These are phyloP conservation scores for Octomys mimax DNA, from an alignment of 2,797 vertebrate species.

Conservation along the genomic window DNA sequence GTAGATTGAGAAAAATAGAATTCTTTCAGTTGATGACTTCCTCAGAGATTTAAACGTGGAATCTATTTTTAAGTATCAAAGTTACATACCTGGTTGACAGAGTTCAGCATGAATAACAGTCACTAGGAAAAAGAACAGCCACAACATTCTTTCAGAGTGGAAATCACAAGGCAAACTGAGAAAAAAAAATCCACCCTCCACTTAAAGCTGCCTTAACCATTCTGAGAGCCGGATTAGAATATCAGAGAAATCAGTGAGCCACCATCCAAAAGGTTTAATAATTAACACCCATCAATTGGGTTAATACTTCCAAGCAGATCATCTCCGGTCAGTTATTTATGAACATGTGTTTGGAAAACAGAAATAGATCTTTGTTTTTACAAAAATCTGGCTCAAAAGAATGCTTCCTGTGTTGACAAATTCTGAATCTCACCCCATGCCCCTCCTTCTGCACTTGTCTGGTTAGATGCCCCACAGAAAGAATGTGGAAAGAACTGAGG, in stretches of 20 bases:
- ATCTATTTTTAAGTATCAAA: conserved; percentile 59
- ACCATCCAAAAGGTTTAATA: conserved; percentile 88
- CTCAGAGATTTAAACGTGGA: conserved; percentile 44
- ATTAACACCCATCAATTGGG: conserved; percentile 88
- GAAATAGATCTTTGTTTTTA: conserved; percentile 49
- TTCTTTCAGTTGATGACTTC: background rate
- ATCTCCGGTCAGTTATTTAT: conserved; percentile 86
- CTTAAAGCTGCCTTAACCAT: conserved; percentile 88
- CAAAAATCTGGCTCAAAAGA: conserved; percentile 66
- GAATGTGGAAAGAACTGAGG: background rate
- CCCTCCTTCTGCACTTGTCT: background rate
- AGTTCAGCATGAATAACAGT: conserved; percentile 83
- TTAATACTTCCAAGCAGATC: conserved; percentile 80
- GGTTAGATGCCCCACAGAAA: background rate
- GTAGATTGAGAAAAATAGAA: conserved; percentile 61
- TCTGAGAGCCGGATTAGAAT: conserved; percentile 87
- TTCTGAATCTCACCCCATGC: background rate
- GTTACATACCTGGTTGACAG: conserved; percentile 91
- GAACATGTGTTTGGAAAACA: conserved; percentile 60
- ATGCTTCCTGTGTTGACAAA: conserved; percentile 47
- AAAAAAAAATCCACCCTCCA: conserved; percentile 67
- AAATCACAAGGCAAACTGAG: conserved; percentile 81
- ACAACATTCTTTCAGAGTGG: conserved; percentile 89
- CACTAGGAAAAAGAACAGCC: conserved; percentile 87
- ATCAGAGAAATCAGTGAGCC: conserved; percentile 80